Base-by-base conservation (phyloP, 2,888 invertebrate species). In the Acleris holmiana region DNA sequence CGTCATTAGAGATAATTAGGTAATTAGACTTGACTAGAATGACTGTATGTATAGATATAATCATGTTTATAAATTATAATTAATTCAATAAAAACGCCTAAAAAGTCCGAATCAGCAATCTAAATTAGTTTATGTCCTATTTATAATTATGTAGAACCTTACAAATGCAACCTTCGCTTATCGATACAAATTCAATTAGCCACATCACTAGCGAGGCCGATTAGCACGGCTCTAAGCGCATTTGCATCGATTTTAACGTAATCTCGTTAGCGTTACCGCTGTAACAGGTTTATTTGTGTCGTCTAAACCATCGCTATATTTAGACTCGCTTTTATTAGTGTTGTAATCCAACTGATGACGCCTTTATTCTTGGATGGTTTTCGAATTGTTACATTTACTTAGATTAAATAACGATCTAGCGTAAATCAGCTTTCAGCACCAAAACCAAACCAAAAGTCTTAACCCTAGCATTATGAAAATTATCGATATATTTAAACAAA, bases 161-260 rank as follows among this genome's bases (percentile, higher is more conserved):
- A 40, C 5, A 18, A n/a, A n/a, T 40, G 48, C 17, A 35, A 35
- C 35, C 41, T 41, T 55, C 53, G 23, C 29, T 10, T 51, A 62
- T 67, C 66, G 64, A 67, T 67, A 60, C 23, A 59, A 57, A 61
- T 60, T 19, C 1, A 62, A 49, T 60, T 56, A 60, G 46, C 35
- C 41, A 50, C 64, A 46, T 49, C 59, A 62, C 67, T 64, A 64
- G 44, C 49, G n/a, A 55, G 19, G 25, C 23, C 50, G 17, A 62
- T 62, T 56, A 50, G 50, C 46, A 29, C 50, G 46, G 62, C 46
- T 29, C 47, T 49, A 44, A 62, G 23, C 50, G 46, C 23, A 50
- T 64, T 53, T 47, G 44, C 19, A 58, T 51, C 40, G 51, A 40
- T 41, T 35, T 23, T 6, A 50, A 17, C 46, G 56, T 56, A 56